Evolutionary conservation across 2,888 invertebrate genomes (phyloP).

Genomic region (Notocelia uddmanniana): DNA sequence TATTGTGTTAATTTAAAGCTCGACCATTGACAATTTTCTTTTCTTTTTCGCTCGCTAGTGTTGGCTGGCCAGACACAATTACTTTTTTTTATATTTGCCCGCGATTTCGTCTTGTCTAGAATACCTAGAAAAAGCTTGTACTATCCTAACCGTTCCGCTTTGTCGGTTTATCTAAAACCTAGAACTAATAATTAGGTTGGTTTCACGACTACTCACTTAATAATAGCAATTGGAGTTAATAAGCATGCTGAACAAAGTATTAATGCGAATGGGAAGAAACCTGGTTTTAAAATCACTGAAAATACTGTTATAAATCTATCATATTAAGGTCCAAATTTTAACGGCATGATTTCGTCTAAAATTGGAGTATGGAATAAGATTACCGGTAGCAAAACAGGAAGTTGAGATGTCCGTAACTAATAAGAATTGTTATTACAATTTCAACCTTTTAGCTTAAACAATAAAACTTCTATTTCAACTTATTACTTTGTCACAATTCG

Average conservation of each 20-base stretch:
- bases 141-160: slow-evolving; percentile 17
- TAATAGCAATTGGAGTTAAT: slow-evolving; percentile 26
- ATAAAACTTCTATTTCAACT: not conserved
- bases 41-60: no score
- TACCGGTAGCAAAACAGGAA: not conserved
- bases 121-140: no score
- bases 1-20: no score
- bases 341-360: not conserved
- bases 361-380: not conserved
- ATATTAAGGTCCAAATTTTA: not conserved
- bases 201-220: slow-evolving; percentile 21
- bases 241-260: slow-evolving; percentile 2
- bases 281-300: not conserved
- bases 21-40: no score
- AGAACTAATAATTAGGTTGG: slow-evolving; percentile 1
- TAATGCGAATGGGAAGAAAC: not conserved
- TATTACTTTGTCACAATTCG: not conserved
- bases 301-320: not conserved
- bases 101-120: no score
- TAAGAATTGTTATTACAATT: not conserved
- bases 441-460: not conserved
- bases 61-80: no score
- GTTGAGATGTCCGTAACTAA: not conserved
- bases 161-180: not conserved
- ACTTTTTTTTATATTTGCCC: no score